These are phyloP conservation scores for Heliconius melpomene DNA, from an alignment of 1,140 invertebrate species.

Conservation along the genomic window DNA sequence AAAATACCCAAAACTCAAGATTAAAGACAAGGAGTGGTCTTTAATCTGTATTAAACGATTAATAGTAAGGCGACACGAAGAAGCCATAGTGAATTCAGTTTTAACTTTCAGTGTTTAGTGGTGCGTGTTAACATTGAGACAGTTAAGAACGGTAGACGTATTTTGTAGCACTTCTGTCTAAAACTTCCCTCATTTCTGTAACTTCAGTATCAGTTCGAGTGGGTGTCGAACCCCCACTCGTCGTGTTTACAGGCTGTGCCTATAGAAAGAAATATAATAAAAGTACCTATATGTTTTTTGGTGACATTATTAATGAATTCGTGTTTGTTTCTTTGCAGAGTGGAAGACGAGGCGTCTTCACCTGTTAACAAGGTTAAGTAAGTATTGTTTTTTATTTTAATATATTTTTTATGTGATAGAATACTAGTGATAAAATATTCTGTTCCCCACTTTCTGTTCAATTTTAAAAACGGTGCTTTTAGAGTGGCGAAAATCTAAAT, in stretches of 20 bases:
- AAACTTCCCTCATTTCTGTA: neutral
- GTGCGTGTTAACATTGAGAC: neutral
- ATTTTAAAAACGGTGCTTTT: too few relatives aligned
- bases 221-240: too few relatives aligned
- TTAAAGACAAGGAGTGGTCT: neutral
- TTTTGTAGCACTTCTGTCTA: neutral
- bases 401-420: too few relatives aligned
- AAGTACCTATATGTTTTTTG: neutral
- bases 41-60: neutral
- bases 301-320: neutral
- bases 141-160: neutral
- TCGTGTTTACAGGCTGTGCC: too few relatives aligned
- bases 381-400: constrained; percentile 40
- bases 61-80: neutral
- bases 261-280: neutral
- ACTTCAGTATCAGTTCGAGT: neutral
- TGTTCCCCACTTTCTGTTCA: too few relatives aligned
- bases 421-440: too few relatives aligned
- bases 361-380: constrained; percentile 68
- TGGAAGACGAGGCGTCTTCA: constrained; percentile 68
- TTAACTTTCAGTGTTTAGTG: neutral
- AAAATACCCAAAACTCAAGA: neutral
- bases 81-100: constrained; percentile 2
- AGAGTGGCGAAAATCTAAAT: too few relatives aligned
- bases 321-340: constrained; percentile 61